These are phyloP conservation scores for Craniophora ligustri DNA, from an alignment of 2,888 invertebrate genomes.

Conservation along the genomic window DNA sequence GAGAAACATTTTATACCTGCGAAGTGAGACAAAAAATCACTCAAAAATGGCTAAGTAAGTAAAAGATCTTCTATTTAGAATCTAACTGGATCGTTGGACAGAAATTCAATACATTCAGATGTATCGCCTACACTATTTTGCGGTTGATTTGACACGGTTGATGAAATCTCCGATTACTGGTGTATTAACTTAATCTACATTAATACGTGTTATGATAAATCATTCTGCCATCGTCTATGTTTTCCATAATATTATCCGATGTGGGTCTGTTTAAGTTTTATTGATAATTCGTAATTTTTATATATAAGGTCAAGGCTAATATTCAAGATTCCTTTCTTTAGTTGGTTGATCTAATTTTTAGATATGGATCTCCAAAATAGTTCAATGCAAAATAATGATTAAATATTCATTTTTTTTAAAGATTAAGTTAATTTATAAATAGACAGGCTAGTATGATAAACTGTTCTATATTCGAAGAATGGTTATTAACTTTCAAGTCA, in stretches of 20 bases:
- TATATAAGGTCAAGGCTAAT: slow-evolving; percentile 1
- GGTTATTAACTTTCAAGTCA: too few species aligned
- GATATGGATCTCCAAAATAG: too few species aligned
- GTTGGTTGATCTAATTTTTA: neutral
- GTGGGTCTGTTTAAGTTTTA: slow-evolving; percentile 5
- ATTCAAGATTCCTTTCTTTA: neutral
- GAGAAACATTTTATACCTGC: slow-evolving; percentile 47
- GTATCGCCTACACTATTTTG: slow-evolving; percentile 53
- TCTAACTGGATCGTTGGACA: slow-evolving; percentile 56
- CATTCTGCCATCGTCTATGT: too few species aligned
- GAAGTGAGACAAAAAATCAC: slow-evolving; percentile 42
- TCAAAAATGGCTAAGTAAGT: slow-evolving; percentile 85
- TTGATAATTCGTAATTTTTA: slow-evolving; percentile 2
- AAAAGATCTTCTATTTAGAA: slow-evolving; percentile 48
- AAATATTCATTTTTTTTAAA: too few species aligned
- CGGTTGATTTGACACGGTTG: slow-evolving; percentile 55
- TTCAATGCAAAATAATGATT: too few species aligned
- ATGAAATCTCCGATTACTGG: slow-evolving; percentile 35
- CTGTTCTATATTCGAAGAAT: too few species aligned
- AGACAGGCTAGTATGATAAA: too few species aligned
- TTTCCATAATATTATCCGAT: too few species aligned
- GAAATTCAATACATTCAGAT: slow-evolving; percentile 58
- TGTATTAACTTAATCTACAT: slow-evolving; percentile 8
- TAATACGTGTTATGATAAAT: too few species aligned
- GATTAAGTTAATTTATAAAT: too few species aligned